Base-by-base conservation (phyloP, 2,888 invertebrate genomes). In the Anodontia alba region DNA sequence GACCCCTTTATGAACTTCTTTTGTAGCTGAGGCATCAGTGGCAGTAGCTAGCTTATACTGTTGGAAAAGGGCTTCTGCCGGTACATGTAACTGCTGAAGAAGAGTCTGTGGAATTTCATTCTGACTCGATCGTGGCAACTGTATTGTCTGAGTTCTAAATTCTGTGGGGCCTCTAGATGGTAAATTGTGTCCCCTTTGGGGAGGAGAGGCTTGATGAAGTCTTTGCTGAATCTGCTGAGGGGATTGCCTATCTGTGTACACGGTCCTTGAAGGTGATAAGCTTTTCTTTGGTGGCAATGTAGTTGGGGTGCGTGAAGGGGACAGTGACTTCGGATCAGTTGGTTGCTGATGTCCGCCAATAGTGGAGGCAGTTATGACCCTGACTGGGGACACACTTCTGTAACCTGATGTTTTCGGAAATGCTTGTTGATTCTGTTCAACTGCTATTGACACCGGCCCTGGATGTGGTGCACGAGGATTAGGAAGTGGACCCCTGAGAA, bases 261-360 rank as follows among this genome's bases (percentile, higher is more conserved):
- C 26, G 17, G 78, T 68, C 73, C 87, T 81, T 20, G 87, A 87
- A 33, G 89, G 89, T 12, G 89, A 89, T 23, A 87, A 46, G 54
- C 87, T 84, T 66, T 87, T 87, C 77, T 89, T 87, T 38, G 87
- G 86, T 54, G 87, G 87, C 29, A 89, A 23, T 17, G 82, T 85
- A 31, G 79, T 81, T 33, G 85, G 82, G 23, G 66, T 78, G 26
- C 85, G 78, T 29, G 85, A 80, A 2, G 82, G 85, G 7, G 82
- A 76, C 1, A 76, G 73, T 38, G 69, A 57, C 15, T 33, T 73
- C 46, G 31, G 73, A 10, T 73, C 76, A 49, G 43, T 76, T 73
- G 42, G 72, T 54, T 7, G n/a, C 57, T n/a, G 57, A 3, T 46
- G 29, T 17, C 31, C 33, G 36, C 43, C n/a, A 29, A 29, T 43